Conservation (phyloP, 2,797 vertebrate species). For the Babyrousa celebensis region DNA sequence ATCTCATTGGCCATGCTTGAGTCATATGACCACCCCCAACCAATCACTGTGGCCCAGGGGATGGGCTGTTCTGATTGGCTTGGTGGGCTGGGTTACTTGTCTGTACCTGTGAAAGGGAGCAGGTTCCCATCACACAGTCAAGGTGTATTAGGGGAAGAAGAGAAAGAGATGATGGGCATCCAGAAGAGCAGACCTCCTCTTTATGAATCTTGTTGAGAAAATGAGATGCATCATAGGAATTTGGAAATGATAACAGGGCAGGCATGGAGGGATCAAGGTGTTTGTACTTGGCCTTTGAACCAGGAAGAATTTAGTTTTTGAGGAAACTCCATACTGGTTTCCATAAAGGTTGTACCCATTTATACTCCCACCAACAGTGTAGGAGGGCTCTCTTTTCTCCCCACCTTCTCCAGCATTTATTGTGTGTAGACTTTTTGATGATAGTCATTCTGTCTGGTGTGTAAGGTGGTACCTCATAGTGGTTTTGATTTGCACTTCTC, state of each 20-base stretch:
- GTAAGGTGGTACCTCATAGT: too few species aligned
- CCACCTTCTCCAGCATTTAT: too few species aligned
- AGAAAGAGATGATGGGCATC: not conserved
- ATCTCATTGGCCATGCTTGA: not conserved
- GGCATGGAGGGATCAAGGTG: not conserved
- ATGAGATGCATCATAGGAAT: not conserved
- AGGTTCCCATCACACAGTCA: fast-evolving
- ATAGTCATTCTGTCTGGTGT: too few species aligned
- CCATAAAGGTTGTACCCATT: too few species aligned
- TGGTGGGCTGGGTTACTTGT: not conserved
- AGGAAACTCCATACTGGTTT: too few species aligned
- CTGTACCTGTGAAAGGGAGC: not conserved
- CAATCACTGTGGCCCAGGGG: not conserved
- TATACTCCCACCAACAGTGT: too few species aligned
- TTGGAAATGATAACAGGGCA: not conserved
- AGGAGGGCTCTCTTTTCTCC: too few species aligned
- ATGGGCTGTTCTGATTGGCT: not conserved
- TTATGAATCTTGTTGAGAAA: not conserved
- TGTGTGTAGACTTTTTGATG: too few species aligned
- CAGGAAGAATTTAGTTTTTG: not conserved
- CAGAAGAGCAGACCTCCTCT: too few species aligned
- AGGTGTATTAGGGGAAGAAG: not conserved
- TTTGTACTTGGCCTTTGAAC: not conserved
- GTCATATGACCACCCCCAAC: not conserved
- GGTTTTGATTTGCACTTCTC: too few species aligned